Percentiles rank a stretch among this genome's conserved stretches.
phyloP scores from a whole-genome alignment of 2,797 vertebrate genomes.

The Channallabes apus region DNA sequence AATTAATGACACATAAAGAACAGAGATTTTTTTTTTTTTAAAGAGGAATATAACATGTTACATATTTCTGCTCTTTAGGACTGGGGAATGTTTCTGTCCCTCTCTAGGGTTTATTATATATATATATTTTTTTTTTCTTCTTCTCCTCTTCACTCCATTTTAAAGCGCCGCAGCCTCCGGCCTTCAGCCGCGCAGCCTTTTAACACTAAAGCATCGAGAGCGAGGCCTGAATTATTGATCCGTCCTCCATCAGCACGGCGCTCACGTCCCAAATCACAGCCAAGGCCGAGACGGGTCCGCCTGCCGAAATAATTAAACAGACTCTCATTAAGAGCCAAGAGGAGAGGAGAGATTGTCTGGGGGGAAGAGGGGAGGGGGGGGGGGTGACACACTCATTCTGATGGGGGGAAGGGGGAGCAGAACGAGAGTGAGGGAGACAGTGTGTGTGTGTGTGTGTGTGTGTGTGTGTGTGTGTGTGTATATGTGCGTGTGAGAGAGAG shows the following conservation, averaged over 20 bases:
- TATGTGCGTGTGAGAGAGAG: constrained; percentile 51
- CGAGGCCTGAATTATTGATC: constrained; percentile 99
- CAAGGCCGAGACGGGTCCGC: constrained; percentile 65
- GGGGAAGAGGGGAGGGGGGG: constrained; percentile 29
- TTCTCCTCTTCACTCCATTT: constrained; percentile 47
- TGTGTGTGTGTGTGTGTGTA: background rate
- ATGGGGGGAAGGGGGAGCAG: constrained; percentile 49
- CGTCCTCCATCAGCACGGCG: constrained; percentile 94
- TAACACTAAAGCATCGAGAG: constrained; percentile 92
- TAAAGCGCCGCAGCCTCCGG: constrained; percentile 76
- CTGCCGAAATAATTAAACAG: constrained; percentile 91
- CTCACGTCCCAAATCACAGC: constrained; percentile 91
- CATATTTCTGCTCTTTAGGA: background rate
- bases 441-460: constrained; percentile 51
- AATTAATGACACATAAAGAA: background rate
- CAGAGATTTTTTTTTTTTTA: background rate
- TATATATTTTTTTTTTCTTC: too few species aligned
- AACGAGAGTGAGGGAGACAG: background rate
- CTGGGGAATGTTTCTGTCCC: background rate
- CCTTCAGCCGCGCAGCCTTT: constrained; percentile 88
- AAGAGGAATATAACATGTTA: background rate
- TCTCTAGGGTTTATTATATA: constrained; percentile 18
- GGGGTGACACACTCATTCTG: background rate
- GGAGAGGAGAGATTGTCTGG: constrained; percentile 79
- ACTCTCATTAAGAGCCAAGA: constrained; percentile 91